phyloP scores from a whole-genome alignment of 1,140 invertebrate genomes.

The Drosophila pseudoobscura region DNA sequence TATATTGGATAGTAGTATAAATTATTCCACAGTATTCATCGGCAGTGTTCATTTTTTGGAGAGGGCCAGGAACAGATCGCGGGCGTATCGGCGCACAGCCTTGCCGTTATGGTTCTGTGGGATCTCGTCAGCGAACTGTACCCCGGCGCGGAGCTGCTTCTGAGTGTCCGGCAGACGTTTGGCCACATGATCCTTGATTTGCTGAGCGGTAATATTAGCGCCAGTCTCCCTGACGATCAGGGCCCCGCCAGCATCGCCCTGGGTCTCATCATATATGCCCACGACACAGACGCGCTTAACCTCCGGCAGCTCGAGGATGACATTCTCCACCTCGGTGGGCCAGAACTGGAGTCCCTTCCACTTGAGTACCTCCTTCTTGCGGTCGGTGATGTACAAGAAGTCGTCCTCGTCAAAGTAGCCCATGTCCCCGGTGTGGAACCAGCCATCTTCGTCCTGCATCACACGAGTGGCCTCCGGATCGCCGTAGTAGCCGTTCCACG shows the following conservation, averaged over 20 bases:
- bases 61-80: conserved; percentile 61
- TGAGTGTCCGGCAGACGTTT: conserved; percentile 76
- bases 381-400: conserved; percentile 88
- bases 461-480: conserved; percentile 85
- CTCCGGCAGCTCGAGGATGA: conserved; percentile 46
- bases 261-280: conserved; percentile 52
- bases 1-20: conserved; percentile 2
- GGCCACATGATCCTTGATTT: conserved; percentile 57
- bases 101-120: conserved; percentile 87
- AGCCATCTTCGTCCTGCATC: conserved; percentile 86
- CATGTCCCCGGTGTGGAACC: conserved; percentile 89
- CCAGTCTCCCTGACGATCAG: conserved; percentile 40
- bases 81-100: conserved; percentile 85
- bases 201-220: conserved; percentile 38
- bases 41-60: conserved; percentile 26
- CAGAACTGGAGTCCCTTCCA: conserved; percentile 84
- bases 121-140: conserved; percentile 86
- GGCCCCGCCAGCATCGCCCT: conserved; percentile 57
- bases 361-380: conserved; percentile 91
- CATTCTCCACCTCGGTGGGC: conserved; percentile 66
- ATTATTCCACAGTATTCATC: conserved; percentile 3
- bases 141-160: conserved; percentile 85
- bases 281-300: conserved; percentile 65
- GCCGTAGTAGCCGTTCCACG: conserved; percentile 83
- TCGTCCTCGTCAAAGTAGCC: conserved; percentile 87